phyloP scores from a whole-genome alignment of 2,113 vertebrate species.

The Upupa epops region DNA sequence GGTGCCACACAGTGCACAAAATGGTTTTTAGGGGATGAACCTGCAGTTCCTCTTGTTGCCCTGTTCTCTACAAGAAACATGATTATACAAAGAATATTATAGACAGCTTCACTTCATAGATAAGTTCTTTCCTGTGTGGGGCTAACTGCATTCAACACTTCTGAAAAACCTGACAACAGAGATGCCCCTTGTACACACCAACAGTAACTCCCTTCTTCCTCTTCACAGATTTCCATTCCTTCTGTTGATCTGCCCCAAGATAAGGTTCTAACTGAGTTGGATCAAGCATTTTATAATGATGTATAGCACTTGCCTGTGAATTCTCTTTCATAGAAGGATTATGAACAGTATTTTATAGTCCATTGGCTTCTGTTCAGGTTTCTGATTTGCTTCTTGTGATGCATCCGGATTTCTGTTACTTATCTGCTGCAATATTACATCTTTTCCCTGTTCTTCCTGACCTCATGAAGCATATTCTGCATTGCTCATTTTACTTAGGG shows the following conservation, averaged over 20 bases:
- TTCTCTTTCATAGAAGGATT: neutral
- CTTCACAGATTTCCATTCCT: neutral
- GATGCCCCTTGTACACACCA: rapidly evolving
- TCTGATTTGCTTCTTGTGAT: neutral
- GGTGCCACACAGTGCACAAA: neutral
- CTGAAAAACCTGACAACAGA: neutral
- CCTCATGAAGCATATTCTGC: neutral
- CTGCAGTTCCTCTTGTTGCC: neutral
- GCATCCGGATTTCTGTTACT: neutral
- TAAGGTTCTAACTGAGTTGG: neutral
- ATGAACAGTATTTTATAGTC: neutral
- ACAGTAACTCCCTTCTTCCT: neutral
- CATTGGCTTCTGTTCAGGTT: neutral
- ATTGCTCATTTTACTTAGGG: neutral
- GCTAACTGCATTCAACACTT: neutral
- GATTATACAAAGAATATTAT: neutral
- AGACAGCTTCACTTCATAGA: neutral
- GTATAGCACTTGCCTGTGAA: neutral
- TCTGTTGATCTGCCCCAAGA: neutral
- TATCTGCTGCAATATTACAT: neutral
- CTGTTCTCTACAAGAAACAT: rapidly evolving
- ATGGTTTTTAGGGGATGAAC: neutral
- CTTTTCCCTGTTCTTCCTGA: neutral
- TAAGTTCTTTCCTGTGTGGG: neutral
- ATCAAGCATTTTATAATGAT: neutral